Percentiles rank a stretch among this genome's conserved stretches.
phyloP scores from a whole-genome alignment of 2,113 vertebrate genomes.

The Numenius arquata region DNA sequence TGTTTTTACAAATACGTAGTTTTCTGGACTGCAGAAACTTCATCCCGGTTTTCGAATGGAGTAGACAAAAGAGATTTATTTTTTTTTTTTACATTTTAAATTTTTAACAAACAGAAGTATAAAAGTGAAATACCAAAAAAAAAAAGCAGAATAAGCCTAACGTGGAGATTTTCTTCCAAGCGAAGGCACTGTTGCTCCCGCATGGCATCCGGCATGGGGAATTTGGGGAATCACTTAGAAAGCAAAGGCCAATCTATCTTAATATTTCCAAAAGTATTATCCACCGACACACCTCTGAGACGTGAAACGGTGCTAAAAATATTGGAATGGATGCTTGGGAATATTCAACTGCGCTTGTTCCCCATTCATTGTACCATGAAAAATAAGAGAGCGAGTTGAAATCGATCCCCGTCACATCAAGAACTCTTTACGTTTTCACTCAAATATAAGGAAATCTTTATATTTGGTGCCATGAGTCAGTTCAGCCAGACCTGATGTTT shows the following conservation, averaged over 20 bases:
- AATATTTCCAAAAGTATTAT: not conserved
- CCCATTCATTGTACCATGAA: not conserved
- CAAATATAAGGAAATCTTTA: not conserved
- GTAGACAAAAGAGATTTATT: not conserved
- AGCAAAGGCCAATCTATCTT: not conserved
- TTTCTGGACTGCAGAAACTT: not conserved
- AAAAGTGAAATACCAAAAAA: not conserved
- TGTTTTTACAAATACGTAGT: not conserved
- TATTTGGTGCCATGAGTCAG: not conserved
- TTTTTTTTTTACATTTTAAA: not conserved
- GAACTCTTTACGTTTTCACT: not conserved
- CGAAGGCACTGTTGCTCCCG: not conserved
- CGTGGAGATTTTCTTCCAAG: not conserved
- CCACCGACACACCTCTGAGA: not conserved
- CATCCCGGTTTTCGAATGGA: not conserved
- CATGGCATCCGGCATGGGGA: not conserved
- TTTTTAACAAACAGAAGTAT: not conserved
- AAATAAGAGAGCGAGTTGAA: not conserved
- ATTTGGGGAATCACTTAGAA: not conserved
- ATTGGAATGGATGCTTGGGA: not conserved
- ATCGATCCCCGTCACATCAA: rapidly evolving
- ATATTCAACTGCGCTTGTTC: not conserved
- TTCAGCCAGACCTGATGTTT: not conserved
- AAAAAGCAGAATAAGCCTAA: not conserved
- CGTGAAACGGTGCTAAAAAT: not conserved